A percentile compares a stretch with the other conserved stretches of the same genome.
These are phyloP conservation scores for Neuroterus valhalla DNA, from an alignment of 1,140 invertebrate species.

Conservation along the genomic window DNA sequence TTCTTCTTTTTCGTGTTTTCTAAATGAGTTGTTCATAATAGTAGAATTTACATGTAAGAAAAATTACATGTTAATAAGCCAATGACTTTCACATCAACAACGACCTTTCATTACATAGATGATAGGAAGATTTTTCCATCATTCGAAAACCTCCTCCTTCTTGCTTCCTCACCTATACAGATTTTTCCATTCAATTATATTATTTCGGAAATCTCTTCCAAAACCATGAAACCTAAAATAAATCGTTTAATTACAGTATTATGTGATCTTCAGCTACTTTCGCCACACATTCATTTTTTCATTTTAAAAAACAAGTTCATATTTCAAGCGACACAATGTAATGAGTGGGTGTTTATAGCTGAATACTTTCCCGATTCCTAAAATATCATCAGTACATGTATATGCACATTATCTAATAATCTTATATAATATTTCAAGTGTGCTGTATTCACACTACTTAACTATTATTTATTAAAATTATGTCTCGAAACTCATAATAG, in stretches of 20 bases:
- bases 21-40: no score
- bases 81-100: no score
- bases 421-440: conserved; percentile 6
- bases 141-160: no score
- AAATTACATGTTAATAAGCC: no score
- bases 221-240: background rate
- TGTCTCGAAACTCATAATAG: background rate
- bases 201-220: no score
- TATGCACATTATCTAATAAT: background rate
- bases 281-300: background rate
- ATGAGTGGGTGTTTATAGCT: background rate
- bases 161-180: no score
- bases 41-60: no score
- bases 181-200: no score
- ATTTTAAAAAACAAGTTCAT: background rate
- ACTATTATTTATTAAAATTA: background rate
- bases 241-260: background rate
- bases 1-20: no score
- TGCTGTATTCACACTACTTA: background rate
- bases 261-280: background rate
- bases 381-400: background rate
- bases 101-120: no score
- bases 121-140: no score
- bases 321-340: background rate
- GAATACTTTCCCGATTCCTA: background rate